These are phyloP conservation scores for Nephrotoma guestfalica DNA, from an alignment of 2,888 invertebrate genomes.

Conservation along the genomic window DNA sequence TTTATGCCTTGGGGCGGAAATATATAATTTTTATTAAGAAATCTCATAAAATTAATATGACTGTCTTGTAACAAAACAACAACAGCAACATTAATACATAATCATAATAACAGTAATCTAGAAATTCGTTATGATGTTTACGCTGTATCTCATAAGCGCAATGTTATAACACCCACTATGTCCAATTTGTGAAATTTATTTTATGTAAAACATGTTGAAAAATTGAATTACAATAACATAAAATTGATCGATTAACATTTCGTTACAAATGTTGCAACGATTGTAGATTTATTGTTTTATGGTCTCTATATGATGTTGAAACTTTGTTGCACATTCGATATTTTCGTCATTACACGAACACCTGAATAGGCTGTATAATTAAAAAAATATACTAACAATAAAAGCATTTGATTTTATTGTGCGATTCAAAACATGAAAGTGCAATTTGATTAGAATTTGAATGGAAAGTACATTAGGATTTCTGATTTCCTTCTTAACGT, in stretches of 20 bases:
- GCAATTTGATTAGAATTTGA: no score
- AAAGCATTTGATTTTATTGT: no score
- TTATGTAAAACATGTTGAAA: neutral
- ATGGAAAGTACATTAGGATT: no score
- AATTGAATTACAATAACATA: neutral
- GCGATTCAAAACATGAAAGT: no score
- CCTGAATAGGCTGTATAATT: no score
- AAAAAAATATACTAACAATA: no score
- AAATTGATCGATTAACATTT: neutral
- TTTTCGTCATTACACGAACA: no score
- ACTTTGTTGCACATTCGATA: neutral
- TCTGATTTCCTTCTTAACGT: no score
- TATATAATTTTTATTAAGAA: neutral
- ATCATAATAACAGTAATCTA: neutral
- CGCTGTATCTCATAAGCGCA: neutral
- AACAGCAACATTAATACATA: neutral
- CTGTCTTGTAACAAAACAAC: neutral
- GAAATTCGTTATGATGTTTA: neutral
- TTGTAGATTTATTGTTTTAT: neutral
- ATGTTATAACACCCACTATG: neutral
- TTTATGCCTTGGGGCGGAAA: neutral
- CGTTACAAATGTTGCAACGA: neutral
- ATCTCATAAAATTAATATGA: neutral
- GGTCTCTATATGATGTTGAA: neutral
- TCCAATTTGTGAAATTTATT: neutral